Conservation (phyloP, 1,140 invertebrate species). For the Telenomus remus region DNA sequence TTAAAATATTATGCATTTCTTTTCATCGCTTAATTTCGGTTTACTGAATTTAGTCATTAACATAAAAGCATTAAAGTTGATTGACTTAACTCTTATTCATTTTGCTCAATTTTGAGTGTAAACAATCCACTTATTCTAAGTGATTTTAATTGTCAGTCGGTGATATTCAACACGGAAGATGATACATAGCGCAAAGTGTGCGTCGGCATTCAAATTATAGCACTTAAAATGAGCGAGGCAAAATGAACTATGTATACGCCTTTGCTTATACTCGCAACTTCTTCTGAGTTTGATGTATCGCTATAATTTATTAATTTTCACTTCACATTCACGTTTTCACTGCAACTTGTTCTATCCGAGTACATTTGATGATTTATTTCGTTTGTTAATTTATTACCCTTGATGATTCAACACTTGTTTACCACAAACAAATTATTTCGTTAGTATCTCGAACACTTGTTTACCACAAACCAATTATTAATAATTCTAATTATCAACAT, state of each 20-base stretch:
- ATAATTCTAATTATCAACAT: too few species aligned
- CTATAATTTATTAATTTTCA: conserved; percentile 16
- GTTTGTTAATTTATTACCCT: too few species aligned
- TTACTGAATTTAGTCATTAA: too few species aligned
- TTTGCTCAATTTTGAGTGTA: conserved; percentile 26
- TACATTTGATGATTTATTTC: too few species aligned
- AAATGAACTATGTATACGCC: conserved; percentile 8
- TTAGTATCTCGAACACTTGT: too few species aligned
- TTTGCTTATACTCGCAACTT: neutral
- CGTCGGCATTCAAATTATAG: conserved; percentile 10
- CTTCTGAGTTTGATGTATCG: conserved; percentile 16
- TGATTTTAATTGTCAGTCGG: conserved; percentile 41
- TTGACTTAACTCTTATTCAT: conserved; percentile 23
- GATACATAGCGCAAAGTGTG: conserved; percentile 24
- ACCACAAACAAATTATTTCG: too few species aligned
- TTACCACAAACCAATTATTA: too few species aligned
- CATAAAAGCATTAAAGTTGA: conserved; percentile 9
- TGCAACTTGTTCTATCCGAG: too few species aligned
- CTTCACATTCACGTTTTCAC: conserved; percentile 1
- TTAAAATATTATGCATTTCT: too few species aligned
- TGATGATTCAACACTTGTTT: too few species aligned
- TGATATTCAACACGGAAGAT: conserved; percentile 17
- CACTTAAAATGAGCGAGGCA: conserved; percentile 9
- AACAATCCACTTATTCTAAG: conserved; percentile 45
- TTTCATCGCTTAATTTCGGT: neutral